Base-by-base conservation (phyloP, 2,888 invertebrate species). In the Clivina fossor region DNA sequence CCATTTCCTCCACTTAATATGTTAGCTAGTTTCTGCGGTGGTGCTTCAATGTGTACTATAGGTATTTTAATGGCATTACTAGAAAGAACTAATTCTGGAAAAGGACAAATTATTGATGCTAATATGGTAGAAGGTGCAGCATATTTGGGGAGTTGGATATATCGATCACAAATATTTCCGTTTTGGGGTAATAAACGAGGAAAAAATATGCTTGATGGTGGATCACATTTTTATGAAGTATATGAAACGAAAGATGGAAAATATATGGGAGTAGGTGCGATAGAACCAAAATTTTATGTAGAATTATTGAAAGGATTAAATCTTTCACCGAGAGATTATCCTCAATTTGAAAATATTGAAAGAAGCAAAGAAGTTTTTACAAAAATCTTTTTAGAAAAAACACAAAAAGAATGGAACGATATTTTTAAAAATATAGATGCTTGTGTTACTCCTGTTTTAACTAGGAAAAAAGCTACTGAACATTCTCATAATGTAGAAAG, bases 21-120 rank as follows among this genome's bases (percentile, higher is more conserved):
- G 13, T 71, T 90, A 20, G 95, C 92, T 3, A 98, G 98, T 76
- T 98, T 98, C 79, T 97, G 89, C 44, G 97, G 97, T 8, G 99
- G 99, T 32, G 91, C 95, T 58, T 74, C 98, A 18, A 78, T 87
- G 61, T 95, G 96, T 75, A 89, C 93, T 1, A 75, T 97, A 58
- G 96, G 97, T 15, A 93, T 99, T 65, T 69, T 90, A 19, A 66
- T 93, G 69, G 95, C 97, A 1, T 75, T 99, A 15, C 80, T 86
- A 66, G 93, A 96, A 72, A 80, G 96, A 61, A 75, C 77, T 2
- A 76, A 71, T 37, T 91, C 92, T 20, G 88, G 90, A n/a, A 74
- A 75, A 62, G 93, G 93, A 1, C 94, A 97, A 80, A 76, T 96
- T 11, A 80, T 97, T 40, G 96, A 97, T 75, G 77, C 83, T 40